Evolutionary conservation across 1,140 invertebrate genomes (phyloP).

Genomic region (Ylistrum balloti): DNA sequence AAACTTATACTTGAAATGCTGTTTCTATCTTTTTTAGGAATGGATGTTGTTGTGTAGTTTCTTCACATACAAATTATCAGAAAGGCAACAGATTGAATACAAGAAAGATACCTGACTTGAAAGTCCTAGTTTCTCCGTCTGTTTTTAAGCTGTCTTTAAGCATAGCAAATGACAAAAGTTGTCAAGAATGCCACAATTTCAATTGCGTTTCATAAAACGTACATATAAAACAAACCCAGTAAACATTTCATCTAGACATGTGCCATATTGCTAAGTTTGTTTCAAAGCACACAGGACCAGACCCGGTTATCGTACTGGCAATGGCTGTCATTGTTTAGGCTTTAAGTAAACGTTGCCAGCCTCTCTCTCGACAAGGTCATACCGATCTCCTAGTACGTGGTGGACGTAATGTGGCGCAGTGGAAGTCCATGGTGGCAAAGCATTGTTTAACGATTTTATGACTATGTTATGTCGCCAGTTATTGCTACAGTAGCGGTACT

Average conservation of each 20-base stretch:
- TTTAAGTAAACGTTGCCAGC: neutral
- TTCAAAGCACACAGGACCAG: conserved; percentile 17
- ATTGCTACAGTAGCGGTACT: neutral
- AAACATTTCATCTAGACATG: neutral
- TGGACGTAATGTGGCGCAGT: neutral
- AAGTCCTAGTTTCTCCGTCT: neutral
- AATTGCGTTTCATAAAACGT: conserved; percentile 13
- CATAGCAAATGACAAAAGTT: neutral
- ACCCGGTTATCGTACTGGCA: neutral
- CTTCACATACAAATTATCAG: too few species aligned
- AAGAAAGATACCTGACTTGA: neutral
- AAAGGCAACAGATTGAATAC: neutral
- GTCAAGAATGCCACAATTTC: neutral
- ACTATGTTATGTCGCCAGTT: neutral
- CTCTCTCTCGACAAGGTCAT: neutral
- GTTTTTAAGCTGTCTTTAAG: neutral
- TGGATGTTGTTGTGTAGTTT: too few species aligned
- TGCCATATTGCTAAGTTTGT: conserved; percentile 38
- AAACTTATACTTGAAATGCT: too few species aligned
- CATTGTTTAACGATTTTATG: neutral
- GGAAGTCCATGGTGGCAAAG: neutral
- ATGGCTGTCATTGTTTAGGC: neutral
- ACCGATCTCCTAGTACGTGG: neutral
- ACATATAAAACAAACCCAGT: conserved; percentile 14
- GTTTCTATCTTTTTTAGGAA: too few species aligned